These are phyloP conservation scores for Oncorhynchus keta DNA, from an alignment of 2,113 vertebrate species.

Conservation along the genomic window DNA sequence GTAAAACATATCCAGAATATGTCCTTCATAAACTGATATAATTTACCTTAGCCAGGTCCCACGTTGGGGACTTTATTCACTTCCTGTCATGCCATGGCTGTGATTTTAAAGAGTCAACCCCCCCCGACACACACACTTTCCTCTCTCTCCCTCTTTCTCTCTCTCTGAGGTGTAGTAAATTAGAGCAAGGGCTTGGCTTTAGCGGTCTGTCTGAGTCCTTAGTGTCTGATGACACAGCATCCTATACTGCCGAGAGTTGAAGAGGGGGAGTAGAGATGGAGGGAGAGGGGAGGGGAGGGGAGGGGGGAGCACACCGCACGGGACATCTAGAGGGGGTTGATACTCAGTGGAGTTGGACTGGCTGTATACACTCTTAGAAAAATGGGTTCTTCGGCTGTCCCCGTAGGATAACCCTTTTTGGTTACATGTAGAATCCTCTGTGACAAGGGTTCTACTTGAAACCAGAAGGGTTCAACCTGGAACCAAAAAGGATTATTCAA, in stretches of 20 bases:
- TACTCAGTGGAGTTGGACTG: no score
- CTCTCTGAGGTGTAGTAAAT: constrained; percentile 67
- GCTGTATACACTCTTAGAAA: no score
- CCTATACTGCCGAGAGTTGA: constrained; percentile 41
- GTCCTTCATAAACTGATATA: no score
- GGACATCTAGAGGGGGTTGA: neutral
- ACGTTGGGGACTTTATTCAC: constrained; percentile 12
- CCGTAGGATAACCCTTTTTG: no score
- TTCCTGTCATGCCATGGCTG: neutral
- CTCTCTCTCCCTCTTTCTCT: constrained; percentile 6
- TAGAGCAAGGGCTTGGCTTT: constrained; percentile 64
- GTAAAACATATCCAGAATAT: neutral
- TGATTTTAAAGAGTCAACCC: constrained; percentile 18
- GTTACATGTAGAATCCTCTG: no score
- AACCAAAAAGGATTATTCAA: no score
- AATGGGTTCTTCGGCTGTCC: no score
- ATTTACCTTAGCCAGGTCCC: constrained; percentile 1
- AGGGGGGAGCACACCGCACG: constrained; percentile 33
- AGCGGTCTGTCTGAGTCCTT: constrained; percentile 71
- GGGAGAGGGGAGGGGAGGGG: constrained; percentile 33
- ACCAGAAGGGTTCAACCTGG: no score
- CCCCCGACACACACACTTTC: neutral
- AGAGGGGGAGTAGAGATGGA: neutral
- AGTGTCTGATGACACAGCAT: constrained; percentile 76
- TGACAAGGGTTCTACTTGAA: no score